Evolutionary conservation across 2,888 invertebrate species (phyloP).

Genomic region (Cremastobaeus sp.): DNA sequence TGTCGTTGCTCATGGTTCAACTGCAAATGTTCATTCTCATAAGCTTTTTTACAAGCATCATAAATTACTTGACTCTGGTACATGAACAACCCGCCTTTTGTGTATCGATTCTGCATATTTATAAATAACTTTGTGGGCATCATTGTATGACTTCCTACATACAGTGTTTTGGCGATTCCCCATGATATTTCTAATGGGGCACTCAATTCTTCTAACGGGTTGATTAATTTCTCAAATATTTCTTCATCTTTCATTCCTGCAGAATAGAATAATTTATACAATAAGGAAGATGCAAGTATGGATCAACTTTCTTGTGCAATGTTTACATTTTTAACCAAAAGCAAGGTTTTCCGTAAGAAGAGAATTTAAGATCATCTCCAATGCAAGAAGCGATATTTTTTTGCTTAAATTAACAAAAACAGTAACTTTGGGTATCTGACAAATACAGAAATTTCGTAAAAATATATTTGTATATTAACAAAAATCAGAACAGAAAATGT

Average conservation of each 20-base stretch:
- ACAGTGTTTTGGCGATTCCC: slow-evolving; percentile 91
- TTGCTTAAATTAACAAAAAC: too few species aligned
- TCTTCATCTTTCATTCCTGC: slow-evolving; percentile 76
- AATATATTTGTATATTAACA: too few species aligned
- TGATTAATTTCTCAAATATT: slow-evolving; percentile 84
- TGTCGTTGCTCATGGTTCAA: slow-evolving; percentile 83
- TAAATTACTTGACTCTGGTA: slow-evolving; percentile 86
- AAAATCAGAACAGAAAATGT: too few species aligned
- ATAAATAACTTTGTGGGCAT: slow-evolving; percentile 90
- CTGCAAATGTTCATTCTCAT: slow-evolving; percentile 76
- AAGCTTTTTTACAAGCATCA: slow-evolving; percentile 82
- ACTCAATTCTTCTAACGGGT: slow-evolving; percentile 86
- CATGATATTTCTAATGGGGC: slow-evolving; percentile 89
- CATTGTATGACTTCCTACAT: slow-evolving; percentile 86
- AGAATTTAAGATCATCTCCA: too few species aligned
- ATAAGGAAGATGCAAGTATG: background rate
- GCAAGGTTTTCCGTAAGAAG: too few species aligned
- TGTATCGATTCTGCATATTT: slow-evolving; percentile 88
- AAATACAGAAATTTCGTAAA: too few species aligned
- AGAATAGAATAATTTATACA: too few species aligned
- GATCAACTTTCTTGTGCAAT: background rate
- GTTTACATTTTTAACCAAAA: too few species aligned
- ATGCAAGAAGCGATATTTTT: too few species aligned
- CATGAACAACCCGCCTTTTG: slow-evolving; percentile 85
- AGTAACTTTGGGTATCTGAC: too few species aligned